A percentile compares a stretch with the other conserved stretches of the same genome.
These are phyloP conservation scores for Ceuthmochares aereus DNA, from an alignment of 2,113 vertebrate genomes.

Conservation along the genomic window DNA sequence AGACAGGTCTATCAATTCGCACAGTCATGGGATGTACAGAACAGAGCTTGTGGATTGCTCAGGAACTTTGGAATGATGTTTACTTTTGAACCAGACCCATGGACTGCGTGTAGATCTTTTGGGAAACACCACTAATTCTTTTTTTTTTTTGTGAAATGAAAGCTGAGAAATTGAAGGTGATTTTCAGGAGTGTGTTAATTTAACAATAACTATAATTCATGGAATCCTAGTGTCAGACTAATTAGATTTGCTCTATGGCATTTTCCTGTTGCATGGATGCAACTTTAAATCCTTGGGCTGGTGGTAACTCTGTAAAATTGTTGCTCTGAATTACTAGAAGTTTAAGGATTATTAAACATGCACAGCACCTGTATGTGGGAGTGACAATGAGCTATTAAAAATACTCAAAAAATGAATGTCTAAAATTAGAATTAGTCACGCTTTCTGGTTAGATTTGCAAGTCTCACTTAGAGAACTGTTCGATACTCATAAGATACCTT, in stretches of 20 bases:
- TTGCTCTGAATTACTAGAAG: not conserved
- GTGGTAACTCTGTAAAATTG: not conserved
- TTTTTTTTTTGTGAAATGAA: not conserved
- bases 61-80: not conserved
- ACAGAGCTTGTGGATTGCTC: not conserved
- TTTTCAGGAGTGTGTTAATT: not conserved
- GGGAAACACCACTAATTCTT: not conserved
- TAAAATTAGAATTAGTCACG: constrained; percentile 20
- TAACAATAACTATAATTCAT: not conserved
- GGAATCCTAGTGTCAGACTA: not conserved
- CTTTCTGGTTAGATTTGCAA: not conserved
- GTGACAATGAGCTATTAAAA: constrained; percentile 4
- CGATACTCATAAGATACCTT: not conserved
- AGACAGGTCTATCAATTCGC: not conserved
- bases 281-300: not conserved
- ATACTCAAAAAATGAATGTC: not conserved
- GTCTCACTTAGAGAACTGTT: not conserved
- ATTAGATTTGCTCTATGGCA: not conserved
- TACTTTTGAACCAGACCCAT: not conserved
- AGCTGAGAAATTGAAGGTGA: not conserved
- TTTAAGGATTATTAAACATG: not conserved
- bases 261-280: not conserved
- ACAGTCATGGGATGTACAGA: not conserved
- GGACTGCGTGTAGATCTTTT: not conserved
- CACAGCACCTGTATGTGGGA: not conserved